phyloP scores from a whole-genome alignment of 2,797 vertebrate species.

The Phrynocephalus forsythii region DNA sequence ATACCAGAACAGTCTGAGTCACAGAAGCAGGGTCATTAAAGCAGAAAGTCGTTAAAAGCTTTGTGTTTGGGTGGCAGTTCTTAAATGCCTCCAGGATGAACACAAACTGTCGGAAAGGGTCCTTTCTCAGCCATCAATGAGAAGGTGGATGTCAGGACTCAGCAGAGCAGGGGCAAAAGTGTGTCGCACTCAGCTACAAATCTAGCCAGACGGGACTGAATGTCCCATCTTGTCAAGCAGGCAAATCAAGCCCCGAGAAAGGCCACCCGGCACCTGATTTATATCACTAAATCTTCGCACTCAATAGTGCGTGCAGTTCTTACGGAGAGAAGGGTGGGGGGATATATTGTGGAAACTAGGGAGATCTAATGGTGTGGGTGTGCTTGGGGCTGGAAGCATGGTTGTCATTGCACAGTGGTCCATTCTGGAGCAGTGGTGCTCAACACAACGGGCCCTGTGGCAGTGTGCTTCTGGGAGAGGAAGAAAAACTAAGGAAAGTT shows the following conservation, averaged over 20 bases:
- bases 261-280: constrained; percentile 57
- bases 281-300: constrained; percentile 42
- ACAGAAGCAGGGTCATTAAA: neutral
- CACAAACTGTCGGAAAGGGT: neutral
- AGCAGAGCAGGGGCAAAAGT: neutral
- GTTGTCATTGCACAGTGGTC: neutral
- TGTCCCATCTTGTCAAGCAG: constrained; percentile 55
- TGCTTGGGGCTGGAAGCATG: neutral
- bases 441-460: no score
- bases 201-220: constrained; percentile 50
- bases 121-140: constrained; percentile 11
- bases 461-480: no score
- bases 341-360: constrained; percentile 52
- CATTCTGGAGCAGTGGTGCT: no score
- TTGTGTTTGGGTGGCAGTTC: neutral
- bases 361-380: neutral
- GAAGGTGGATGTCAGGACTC: constrained; percentile 9
- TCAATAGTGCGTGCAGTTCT: constrained; percentile 22
- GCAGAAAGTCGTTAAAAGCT: neutral
- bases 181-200: constrained; percentile 41
- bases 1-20: neutral
- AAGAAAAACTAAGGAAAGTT: no score
- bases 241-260: constrained; percentile 47
- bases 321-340: constrained; percentile 12
- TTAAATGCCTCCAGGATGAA: neutral